Evolutionary conservation across 2,888 invertebrate species (phyloP), one percentile per base, ranked within the genome.

Genomic region (Eueremaeus valkanovi): DNA sequence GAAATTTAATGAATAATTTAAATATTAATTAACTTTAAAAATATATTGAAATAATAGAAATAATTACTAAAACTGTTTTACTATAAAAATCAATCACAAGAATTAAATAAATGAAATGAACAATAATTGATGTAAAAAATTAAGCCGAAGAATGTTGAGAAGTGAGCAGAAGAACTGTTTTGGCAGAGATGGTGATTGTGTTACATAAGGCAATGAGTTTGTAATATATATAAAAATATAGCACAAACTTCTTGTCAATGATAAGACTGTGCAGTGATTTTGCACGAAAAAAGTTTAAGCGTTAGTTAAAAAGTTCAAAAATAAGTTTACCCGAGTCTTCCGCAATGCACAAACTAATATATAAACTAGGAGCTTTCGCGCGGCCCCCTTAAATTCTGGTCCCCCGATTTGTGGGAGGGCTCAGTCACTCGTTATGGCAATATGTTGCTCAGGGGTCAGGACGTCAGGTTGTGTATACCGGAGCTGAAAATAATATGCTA

Each of bases 231-330:
- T 55, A 2, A 16, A 55, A 55, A 55, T 55, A 55, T 55, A 55
- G 55, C 55, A 55, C 55, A 55, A 45, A 55, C 55, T 55, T 55
- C 24, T 55, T 21, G 27, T 11, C 55, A 11, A 51, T 21, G 24
- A 55, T 55, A 13, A 24, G 27, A 55, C 6, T 18, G 3, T 16
- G 18, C 27, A 13, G 55, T 55, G 55, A 9, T 63, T 63, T 63
- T 33, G n/a, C n/a, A n/a, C n/a, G n/a, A n/a, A 27, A 63, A 63
- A 63, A 63, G 21, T 33, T 63, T 63, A 21, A 33, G 63, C 55
- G n/a, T 63, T 63, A 63, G 63, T 63, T 63, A 63, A 42, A 66
- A 66, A 68, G 68, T 68, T 68, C 68, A 68, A 68, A 68, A 68
- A 42, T 66, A 66, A 42, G 42, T 68, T 63, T 68, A 68, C 68